Evolutionary conservation across 2,797 vertebrate species (phyloP).

Genomic region (Leucoraja ocellata): DNA sequence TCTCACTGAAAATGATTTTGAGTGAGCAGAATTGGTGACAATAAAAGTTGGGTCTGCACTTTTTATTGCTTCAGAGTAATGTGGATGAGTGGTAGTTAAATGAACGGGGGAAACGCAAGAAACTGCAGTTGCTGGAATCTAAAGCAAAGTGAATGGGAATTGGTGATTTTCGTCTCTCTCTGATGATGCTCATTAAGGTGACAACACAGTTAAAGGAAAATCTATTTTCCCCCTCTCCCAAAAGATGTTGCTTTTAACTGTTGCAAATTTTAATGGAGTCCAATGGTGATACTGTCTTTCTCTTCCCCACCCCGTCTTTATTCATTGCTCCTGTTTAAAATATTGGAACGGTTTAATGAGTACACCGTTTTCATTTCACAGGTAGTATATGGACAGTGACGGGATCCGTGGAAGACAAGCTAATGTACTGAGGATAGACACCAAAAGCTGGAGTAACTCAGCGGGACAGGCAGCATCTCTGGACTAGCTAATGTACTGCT

Average conservation of each 20-base stretch:
- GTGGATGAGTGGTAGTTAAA: neutral
- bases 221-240: no score
- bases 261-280: neutral
- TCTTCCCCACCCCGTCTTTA: neutral
- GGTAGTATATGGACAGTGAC: slow-evolving; percentile 31
- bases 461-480: no score
- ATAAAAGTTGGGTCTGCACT: no score
- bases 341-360: slow-evolving; percentile 18
- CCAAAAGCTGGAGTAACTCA: no score
- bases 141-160: neutral
- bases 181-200: neutral
- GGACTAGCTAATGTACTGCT: slow-evolving; percentile 27
- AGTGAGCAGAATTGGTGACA: no score
- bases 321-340: neutral
- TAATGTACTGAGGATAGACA: neutral
- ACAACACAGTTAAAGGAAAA: neutral
- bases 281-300: neutral
- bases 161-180: neutral
- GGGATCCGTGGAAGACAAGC: slow-evolving; percentile 30
- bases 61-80: neutral
- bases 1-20: neutral
- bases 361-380: slow-evolving; percentile 22
- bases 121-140: no score
- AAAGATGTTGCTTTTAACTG: neutral
- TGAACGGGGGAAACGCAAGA: neutral